These are phyloP conservation scores for Balearica regulorum DNA, from an alignment of 2,797 vertebrate genomes.

Conservation along the genomic window DNA sequence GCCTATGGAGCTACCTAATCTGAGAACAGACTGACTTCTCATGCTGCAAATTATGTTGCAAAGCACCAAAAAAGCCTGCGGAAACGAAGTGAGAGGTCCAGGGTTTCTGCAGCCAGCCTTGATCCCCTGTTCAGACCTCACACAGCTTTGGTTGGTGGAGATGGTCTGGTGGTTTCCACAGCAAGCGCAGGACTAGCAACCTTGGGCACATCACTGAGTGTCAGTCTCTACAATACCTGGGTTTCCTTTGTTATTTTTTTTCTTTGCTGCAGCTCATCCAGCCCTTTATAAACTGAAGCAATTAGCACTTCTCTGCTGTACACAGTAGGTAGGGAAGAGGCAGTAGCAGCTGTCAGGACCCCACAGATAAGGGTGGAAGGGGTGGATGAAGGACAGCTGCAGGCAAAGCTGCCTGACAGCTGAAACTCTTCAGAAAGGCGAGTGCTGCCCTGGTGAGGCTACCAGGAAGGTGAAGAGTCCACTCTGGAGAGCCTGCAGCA, in stretches of 20 bases:
- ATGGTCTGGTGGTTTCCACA: neutral
- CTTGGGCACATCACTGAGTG: rapidly evolving
- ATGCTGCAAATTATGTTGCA: neutral
- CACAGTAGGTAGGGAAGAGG: rapidly evolving
- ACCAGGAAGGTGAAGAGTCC: rapidly evolving
- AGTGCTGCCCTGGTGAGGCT: neutral
- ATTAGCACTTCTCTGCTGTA: neutral
- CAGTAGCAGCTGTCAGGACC: neutral
- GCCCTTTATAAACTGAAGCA: neutral
- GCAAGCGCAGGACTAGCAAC: rapidly evolving
- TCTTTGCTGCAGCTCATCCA: neutral
- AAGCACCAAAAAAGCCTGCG: neutral
- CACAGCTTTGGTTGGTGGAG: rapidly evolving
- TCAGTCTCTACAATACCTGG: neutral
- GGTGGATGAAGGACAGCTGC: neutral
- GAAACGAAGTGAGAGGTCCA: neutral
- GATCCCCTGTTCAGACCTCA: rapidly evolving
- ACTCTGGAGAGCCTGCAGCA: rapidly evolving
- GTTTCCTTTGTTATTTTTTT: neutral
- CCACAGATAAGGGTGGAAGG: rapidly evolving
- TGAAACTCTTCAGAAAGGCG: neutral
- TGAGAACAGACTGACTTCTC: rapidly evolving
- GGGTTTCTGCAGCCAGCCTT: neutral
- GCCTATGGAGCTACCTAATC: neutral
- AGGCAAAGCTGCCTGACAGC: neutral